phyloP scores from a whole-genome alignment of 2,113 vertebrate species.

The Bombycilla garrulus region DNA sequence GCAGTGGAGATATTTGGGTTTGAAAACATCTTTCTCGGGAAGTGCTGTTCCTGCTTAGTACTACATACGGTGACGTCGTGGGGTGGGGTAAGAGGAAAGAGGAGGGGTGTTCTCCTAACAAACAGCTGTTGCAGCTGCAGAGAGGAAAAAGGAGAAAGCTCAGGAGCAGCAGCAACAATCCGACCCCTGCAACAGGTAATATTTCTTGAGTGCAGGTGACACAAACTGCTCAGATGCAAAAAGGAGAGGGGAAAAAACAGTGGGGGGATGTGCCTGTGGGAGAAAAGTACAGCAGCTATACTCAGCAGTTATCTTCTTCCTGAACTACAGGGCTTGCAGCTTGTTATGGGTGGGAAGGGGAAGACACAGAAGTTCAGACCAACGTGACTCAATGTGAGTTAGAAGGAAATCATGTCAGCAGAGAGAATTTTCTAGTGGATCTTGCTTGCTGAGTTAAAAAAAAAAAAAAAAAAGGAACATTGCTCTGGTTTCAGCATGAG shows the following conservation, averaged over 20 bases:
- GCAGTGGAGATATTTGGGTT: neutral
- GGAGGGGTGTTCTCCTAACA: constrained; percentile 17
- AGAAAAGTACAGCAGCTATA: neutral
- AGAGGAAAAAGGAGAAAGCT: neutral
- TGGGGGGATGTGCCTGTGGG: neutral
- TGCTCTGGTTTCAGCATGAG: neutral
- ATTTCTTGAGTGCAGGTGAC: neutral
- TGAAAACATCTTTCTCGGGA: neutral
- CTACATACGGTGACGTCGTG: neutral
- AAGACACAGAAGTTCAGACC: neutral
- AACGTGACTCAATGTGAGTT: neutral
- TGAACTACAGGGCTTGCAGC: neutral
- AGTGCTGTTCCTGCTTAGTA: constrained; percentile 1
- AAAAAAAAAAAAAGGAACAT: neutral
- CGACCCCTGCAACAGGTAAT: neutral
- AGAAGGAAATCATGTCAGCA: neutral
- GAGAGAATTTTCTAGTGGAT: neutral
- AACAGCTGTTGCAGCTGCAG: constrained; percentile 39
- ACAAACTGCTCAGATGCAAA: neutral
- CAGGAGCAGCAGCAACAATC: neutral
- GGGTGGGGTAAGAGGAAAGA: constrained; percentile 53
- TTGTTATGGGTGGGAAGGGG: neutral
- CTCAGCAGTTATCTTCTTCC: neutral
- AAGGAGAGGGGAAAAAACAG: neutral
- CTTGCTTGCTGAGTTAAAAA: neutral